Conservation (phyloP, 2,888 invertebrate species). For the Glyphotaelius pellucidus region DNA sequence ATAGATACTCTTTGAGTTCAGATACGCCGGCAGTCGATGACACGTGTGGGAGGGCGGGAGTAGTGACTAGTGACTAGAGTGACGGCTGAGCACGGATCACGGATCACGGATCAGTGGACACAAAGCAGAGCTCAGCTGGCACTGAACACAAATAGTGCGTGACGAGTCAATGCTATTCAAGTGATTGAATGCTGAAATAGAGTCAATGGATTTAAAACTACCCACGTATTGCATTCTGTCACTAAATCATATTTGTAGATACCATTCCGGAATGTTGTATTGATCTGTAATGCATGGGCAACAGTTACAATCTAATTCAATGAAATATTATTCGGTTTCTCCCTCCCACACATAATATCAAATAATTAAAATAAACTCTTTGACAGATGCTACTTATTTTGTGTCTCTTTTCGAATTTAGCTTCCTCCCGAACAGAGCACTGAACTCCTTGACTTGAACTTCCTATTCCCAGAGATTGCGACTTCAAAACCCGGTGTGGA, state of each 20-base stretch:
- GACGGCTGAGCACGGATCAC: background rate
- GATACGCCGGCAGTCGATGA: background rate
- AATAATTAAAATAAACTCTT: too few species aligned
- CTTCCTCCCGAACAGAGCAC: too few species aligned
- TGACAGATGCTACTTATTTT: too few species aligned
- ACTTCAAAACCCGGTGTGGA: too few species aligned
- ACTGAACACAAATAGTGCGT: slow-evolving; percentile 16
- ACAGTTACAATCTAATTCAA: background rate
- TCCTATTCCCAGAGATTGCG: too few species aligned
- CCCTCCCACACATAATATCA: too few species aligned
- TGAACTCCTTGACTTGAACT: too few species aligned
- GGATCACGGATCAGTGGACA: background rate
- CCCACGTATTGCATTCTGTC: background rate
- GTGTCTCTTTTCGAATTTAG: too few species aligned
- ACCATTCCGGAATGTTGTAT: background rate
- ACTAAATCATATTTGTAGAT: background rate
- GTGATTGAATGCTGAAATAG: background rate
- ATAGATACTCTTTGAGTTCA: background rate
- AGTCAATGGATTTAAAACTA: slow-evolving; percentile 8
- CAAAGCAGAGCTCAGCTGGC: slow-evolving; percentile 20
- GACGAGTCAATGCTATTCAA: background rate
- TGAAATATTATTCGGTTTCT: too few species aligned
- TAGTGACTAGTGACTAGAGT: background rate
- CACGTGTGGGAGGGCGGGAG: background rate
- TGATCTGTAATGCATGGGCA: background rate